Percentiles rank a stretch among this genome's conserved stretches.
These are phyloP conservation scores for Nannoperca australis DNA, from an alignment of 2,797 vertebrate species.

Conservation along the genomic window DNA sequence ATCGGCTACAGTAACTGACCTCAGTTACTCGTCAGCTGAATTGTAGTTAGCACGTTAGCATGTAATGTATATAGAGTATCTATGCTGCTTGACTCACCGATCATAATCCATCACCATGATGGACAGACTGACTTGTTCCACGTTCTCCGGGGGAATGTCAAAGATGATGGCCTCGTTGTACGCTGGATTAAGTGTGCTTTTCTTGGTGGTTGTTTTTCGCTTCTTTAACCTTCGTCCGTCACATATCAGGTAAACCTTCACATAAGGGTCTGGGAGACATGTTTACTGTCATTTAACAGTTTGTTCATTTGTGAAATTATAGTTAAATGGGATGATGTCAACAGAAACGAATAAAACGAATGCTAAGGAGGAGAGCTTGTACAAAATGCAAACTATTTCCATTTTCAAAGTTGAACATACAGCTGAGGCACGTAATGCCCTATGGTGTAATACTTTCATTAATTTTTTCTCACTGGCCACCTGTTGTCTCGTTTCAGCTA, in stretches of 20 bases:
- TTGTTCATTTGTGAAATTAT: background rate
- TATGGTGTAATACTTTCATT: constrained; percentile 1
- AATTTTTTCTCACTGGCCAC: constrained; percentile 6
- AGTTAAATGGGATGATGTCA: background rate
- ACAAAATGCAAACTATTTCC: background rate
- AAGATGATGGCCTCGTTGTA: constrained; percentile 99
- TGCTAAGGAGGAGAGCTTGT: background rate
- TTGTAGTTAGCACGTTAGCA: background rate
- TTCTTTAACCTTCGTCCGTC: constrained; percentile 96
- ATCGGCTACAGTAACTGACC: background rate
- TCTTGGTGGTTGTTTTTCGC: constrained; percentile 97
- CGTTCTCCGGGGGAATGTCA: constrained; percentile 97
- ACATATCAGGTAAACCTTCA: constrained; percentile 97
- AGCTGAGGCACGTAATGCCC: background rate
- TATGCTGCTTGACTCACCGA: constrained; percentile 83
- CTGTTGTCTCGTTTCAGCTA: constrained; percentile 24
- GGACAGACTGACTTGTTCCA: constrained; percentile 98
- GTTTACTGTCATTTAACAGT: background rate
- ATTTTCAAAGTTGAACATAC: background rate
- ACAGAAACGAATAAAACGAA: background rate
- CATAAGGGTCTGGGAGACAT: constrained; percentile 91
- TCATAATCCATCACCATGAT: constrained; percentile 99
- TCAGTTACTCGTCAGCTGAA: background rate
- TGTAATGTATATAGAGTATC: background rate
- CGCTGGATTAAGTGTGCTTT: constrained; percentile 93